Percentiles rank a stretch among this genome's conserved stretches.
Conservation (phyloP, 2,113 vertebrate genomes). For the Mobula birostris region DNA sequence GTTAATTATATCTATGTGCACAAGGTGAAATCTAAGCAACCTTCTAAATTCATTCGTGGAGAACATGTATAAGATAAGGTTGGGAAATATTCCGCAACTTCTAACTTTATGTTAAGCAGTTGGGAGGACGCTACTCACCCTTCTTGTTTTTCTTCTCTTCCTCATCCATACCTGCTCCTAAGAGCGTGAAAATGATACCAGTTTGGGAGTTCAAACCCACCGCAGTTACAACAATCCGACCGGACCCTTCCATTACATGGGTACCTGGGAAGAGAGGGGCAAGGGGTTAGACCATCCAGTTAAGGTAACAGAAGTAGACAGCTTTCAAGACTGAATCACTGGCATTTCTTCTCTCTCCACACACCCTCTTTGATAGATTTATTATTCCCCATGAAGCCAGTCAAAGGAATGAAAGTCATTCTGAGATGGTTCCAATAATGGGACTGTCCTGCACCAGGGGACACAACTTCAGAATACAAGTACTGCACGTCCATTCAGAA, state of each 20-base stretch:
- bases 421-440: too few relatives aligned
- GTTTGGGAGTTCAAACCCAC: slow-evolving; percentile 95
- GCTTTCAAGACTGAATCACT: neutral
- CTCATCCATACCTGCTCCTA: slow-evolving; percentile 73
- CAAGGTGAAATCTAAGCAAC: too few relatives aligned
- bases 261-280: slow-evolving; percentile 62
- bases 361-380: neutral
- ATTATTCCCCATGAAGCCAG: too few relatives aligned
- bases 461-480: too few relatives aligned
- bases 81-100: neutral
- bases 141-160: slow-evolving; percentile 91
- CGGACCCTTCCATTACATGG: slow-evolving; percentile 97
- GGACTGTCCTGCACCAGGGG: too few relatives aligned
- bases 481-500: too few relatives aligned
- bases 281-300: neutral
- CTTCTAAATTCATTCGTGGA: too few relatives aligned
- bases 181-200: slow-evolving; percentile 89
- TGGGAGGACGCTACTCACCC: slow-evolving; percentile 63
- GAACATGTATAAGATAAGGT: too few relatives aligned
- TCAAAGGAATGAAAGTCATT: neutral
- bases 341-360: neutral
- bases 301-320: neutral
- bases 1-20: too few relatives aligned
- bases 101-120: neutral
- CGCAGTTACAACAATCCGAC: slow-evolving; percentile 83